Base-by-base conservation (phyloP, 2,888 invertebrate species). In the Rotaria magnacalcarata region DNA sequence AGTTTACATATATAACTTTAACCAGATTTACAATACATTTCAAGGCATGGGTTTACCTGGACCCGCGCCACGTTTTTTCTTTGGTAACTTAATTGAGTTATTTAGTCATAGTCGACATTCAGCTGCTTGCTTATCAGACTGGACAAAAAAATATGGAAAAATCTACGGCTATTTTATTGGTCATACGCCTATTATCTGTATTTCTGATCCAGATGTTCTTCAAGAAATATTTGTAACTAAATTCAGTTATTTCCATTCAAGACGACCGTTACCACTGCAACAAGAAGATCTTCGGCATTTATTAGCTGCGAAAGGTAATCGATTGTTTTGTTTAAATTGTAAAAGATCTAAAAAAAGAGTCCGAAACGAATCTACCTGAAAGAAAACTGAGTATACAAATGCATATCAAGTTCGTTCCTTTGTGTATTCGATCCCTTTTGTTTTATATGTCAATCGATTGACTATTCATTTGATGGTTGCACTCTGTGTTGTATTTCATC, bases 81-180 rank as follows among this genome's bases (percentile, higher is more conserved):
- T 86, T 41, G 86, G 86, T n/a, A 86, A 86, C 85, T 27, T 85
- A 6, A 47, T 85, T 34, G 85, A 86, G 16, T 85, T 86, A 14
- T 80, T 80, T 14, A 80, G 8, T 43, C 80, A 80, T 47, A 2
- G 7, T 4, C 43, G 14, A n/a, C 47, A 80, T 24, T n/a, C 80
- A 24, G 21, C 80, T 24, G 43, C 47, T 6, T 47, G 80, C 24
- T 47, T 80, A 47, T n/a, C 80, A n/a, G 43, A 80, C 8, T 80
- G 80, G 80, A 80, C 80, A 24, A 43, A 80, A 41, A 1, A 34
- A 11, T 80, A 41, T 16, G 80, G 80, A 24, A 80, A 80, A 47
- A 80, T 47, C n/a, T 80, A 47, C 47, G 80, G 80, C 19, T 80
- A 47, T 47, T 80, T 47, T 47, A 80, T 80, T 5, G 80, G 80